A percentile compares a stretch with the other conserved stretches of the same genome.
phyloP scores from a whole-genome alignment of 1,140 invertebrate species.

The Hyles euphorbiae region DNA sequence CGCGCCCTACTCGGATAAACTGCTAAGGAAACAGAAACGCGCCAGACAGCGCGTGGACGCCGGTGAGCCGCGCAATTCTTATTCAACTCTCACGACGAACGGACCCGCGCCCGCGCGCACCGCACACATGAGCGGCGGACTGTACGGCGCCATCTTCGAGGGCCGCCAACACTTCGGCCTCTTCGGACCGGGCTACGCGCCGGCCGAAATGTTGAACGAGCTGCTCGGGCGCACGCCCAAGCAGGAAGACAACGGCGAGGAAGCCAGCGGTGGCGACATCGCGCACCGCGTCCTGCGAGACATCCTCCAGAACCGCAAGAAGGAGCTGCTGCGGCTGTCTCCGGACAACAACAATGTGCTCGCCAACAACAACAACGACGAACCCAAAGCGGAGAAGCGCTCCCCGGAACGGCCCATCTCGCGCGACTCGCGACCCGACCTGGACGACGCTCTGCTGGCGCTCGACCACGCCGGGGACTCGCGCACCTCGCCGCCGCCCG shows the following conservation, averaged over 20 bases:
- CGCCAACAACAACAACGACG: constrained; percentile 78
- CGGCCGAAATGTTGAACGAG: constrained; percentile 90
- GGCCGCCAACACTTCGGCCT: constrained; percentile 85
- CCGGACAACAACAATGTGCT: constrained; percentile 76
- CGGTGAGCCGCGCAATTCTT: constrained; percentile 94
- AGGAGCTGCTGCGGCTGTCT: constrained; percentile 81
- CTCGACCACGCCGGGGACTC: constrained; percentile 82
- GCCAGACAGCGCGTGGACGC: constrained; percentile 95
- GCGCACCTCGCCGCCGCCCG: constrained; percentile 82
- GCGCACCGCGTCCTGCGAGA: constrained; percentile 89
- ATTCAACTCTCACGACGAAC: constrained; percentile 91
- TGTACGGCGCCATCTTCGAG: constrained; percentile 89
- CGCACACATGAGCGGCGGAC: constrained; percentile 86
- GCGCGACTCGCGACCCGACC: constrained; percentile 73
- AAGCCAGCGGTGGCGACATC: constrained; percentile 78
- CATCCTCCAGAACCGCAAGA: constrained; percentile 88
- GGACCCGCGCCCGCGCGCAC: constrained; percentile 88
- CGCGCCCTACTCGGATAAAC: constrained; percentile 92
- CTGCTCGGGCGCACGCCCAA: constrained; percentile 85
- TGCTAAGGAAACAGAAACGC: constrained; percentile 92
- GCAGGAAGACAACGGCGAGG: constrained; percentile 79
- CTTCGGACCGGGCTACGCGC: constrained; percentile 85
- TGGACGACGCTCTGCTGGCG: constrained; percentile 76
- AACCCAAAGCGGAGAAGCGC: constrained; percentile 77
- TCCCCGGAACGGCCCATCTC: constrained; percentile 79